Evolutionary conservation across 2,113 vertebrate species (phyloP), one percentile per base, ranked within the genome.

Genomic region (Thymallus thymallus): DNA sequence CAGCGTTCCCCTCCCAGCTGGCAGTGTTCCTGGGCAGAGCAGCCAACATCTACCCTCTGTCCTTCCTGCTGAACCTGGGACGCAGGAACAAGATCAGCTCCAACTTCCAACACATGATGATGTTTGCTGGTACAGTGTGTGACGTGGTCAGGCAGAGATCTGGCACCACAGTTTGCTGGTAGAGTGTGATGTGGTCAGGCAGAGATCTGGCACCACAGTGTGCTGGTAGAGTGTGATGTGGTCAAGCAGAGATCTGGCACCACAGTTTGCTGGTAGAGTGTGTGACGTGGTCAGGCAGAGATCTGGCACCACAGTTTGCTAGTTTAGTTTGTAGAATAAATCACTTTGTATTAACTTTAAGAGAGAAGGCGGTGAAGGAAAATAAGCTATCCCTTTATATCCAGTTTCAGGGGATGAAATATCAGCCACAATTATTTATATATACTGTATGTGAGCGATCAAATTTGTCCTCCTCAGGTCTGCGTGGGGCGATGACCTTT

Each of bases 31-130:
- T 99, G 82, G 98, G 97, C 73, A 94, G 98, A 94, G 97, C 96
- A n/a, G 94, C 95, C n/a, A 99, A 99, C 92, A 99, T 99, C 91
- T 99, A 98, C 77, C 98, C 98, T 0, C 94, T 99, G 32, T 99
- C 98, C n/a, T 95, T 98, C 82, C 92, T 99, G 81, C 92, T 99
- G 69, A 99, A 99, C 91, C 76, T 99, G 90, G 97, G 97, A 30
- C 94, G 98, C 80, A 94, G 94, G 87, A 96, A 98, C 91, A 98
- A 97, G 91, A 99, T 98, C 35, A 92, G 93, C 84, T 93, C 94
- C 32, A 98, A 98, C 90, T 95, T 99, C 81, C 98, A 99, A 86
- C 97, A 99, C 84, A 99, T 99, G 97, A 99, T 99, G 97, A 99
- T 99, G 98, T 99, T 99, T 94, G 96, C 98, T 73, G 98, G 98